These are phyloP conservation scores for Heliconius sara DNA, from an alignment of 2,888 invertebrate species.

Conservation along the genomic window DNA sequence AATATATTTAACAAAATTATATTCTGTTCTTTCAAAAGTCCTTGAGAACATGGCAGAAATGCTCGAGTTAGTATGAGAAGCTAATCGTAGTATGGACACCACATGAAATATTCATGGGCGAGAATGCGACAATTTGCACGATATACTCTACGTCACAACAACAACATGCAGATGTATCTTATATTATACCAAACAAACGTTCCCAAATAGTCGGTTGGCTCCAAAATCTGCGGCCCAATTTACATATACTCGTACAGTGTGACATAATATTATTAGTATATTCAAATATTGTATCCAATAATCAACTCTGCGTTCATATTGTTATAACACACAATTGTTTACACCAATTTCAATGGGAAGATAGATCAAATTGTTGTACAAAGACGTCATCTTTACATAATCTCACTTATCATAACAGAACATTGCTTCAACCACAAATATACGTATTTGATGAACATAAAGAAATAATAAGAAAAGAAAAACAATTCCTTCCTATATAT, in stretches of 20 bases:
- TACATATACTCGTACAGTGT: constrained; percentile 50
- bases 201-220: constrained; percentile 49
- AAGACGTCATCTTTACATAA: constrained; percentile 42
- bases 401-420: constrained; percentile 44
- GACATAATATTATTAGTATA: constrained; percentile 48
- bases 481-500: constrained; percentile 31
- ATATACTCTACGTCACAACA: constrained; percentile 42
- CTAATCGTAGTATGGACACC: constrained; percentile 64
- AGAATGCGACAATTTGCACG: constrained; percentile 70
- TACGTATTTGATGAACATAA: constrained; percentile 37
- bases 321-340: constrained; percentile 20
- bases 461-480: constrained; percentile 35
- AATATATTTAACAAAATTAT: no score
- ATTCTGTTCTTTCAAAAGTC: constrained; percentile 40
- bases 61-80: constrained; percentile 58
- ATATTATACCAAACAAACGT: constrained; percentile 50
- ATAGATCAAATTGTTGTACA: constrained; percentile 31
- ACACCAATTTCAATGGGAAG: neutral
- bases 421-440: constrained; percentile 35
- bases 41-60: constrained; percentile 63
- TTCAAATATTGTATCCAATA: constrained; percentile 10
- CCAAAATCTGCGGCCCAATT: constrained; percentile 47
- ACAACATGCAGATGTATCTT: constrained; percentile 50
- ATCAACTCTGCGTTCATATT: neutral
- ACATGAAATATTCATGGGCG: constrained; percentile 76